These are phyloP conservation scores for Trinectes maculatus DNA, from an alignment of 2,113 vertebrate genomes.

Conservation along the genomic window DNA sequence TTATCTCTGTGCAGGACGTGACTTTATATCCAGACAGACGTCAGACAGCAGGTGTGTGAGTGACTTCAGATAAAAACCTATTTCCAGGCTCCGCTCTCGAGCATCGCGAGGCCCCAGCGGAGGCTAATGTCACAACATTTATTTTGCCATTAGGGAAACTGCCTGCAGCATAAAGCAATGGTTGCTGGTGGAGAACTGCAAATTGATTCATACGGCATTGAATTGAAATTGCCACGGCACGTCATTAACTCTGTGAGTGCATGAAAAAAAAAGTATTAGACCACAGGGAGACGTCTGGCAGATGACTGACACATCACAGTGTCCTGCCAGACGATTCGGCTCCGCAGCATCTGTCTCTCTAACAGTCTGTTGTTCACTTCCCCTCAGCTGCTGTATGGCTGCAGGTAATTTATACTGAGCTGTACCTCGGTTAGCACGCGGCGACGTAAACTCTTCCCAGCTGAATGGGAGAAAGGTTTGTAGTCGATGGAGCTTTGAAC, in stretches of 20 bases:
- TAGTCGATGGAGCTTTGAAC: no score
- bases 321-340: constrained; percentile 1
- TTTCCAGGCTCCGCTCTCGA: constrained; percentile 1
- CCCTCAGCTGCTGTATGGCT: not conserved
- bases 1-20: not conserved
- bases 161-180: not conserved
- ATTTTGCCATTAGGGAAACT: constrained; percentile 24
- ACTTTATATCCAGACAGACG: not conserved
- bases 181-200: constrained; percentile 1
- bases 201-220: constrained; percentile 35
- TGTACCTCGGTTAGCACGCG: not conserved
- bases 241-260: constrained; percentile 27
- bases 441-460: not conserved
- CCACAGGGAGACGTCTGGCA: constrained; percentile 29
- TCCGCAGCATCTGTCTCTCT: not conserved
- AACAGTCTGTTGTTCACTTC: not conserved
- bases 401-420: not conserved
- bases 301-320: constrained; percentile 26
- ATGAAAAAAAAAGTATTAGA: constrained; percentile 27
- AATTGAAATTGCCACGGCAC: constrained; percentile 29
- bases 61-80: not conserved
- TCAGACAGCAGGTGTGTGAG: constrained; percentile 14
- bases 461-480: no score
- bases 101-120: not conserved
- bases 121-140: constrained; percentile 27